phyloP scores from a whole-genome alignment of 2,113 vertebrate species.

The Nicator chloris region DNA sequence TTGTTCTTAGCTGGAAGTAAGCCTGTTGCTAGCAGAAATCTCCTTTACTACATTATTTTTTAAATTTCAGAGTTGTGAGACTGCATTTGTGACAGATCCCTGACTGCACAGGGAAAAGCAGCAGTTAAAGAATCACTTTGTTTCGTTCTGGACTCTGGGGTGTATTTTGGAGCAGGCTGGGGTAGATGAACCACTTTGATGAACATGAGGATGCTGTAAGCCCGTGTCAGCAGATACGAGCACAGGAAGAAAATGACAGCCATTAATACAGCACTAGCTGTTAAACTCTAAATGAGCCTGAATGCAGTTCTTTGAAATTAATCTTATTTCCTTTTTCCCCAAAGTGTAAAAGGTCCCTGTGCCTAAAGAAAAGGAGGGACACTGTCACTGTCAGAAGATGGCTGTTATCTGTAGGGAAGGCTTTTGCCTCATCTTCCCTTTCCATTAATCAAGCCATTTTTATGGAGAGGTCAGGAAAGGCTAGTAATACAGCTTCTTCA shows the following conservation, averaged over 20 bases:
- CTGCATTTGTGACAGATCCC: not conserved
- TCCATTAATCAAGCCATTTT: not conserved
- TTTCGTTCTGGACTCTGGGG: not conserved
- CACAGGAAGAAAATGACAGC: not conserved
- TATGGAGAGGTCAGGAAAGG: not conserved
- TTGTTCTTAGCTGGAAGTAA: not conserved
- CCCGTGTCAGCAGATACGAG: not conserved
- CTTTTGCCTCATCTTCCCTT: not conserved
- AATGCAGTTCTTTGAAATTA: conserved; percentile 24
- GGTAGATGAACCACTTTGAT: not conserved
- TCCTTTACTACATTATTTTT: not conserved
- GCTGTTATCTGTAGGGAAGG: not conserved
- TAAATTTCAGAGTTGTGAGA: not conserved
- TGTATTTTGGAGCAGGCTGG: not conserved
- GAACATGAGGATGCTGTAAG: not conserved
- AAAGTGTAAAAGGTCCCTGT: not conserved
- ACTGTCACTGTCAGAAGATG: not conserved
- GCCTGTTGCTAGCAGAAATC: not conserved
- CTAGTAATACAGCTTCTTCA: not conserved
- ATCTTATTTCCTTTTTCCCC: not conserved
- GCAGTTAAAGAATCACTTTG: not conserved
- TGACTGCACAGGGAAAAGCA: not conserved
- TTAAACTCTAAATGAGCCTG: conserved; percentile 37
- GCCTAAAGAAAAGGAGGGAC: not conserved
- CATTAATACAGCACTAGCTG: conserved; percentile 22